Conservation (phyloP, 2,888 invertebrate genomes). For the Xestoiulus laeticollis region DNA sequence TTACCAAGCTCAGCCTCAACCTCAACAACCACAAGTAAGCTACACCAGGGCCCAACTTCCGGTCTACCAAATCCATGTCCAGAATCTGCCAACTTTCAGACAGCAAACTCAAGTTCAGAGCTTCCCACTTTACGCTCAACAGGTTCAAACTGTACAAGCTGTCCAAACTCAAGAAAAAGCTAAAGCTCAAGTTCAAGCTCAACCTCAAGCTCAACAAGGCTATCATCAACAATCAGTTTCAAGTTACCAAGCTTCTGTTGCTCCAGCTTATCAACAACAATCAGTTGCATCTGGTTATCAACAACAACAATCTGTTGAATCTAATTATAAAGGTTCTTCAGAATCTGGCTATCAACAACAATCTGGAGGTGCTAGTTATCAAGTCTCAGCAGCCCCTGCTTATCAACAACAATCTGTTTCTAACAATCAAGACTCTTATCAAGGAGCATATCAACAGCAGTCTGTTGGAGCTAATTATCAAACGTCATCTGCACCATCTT, state of each 20-base stretch:
- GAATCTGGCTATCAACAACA: slow-evolving; percentile 45
- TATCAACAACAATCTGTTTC: slow-evolving; percentile 20
- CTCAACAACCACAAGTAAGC: slow-evolving; percentile 6
- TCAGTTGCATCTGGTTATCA: not conserved
- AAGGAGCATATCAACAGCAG: slow-evolving; percentile 23
- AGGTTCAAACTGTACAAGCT: not conserved
- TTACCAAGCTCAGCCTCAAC: not conserved
- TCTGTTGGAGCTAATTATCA: not conserved
- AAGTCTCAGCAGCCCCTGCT: slow-evolving; percentile 30
- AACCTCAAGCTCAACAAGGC: not conserved
- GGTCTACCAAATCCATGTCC: slow-evolving; percentile 20
- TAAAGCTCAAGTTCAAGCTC: not conserved
- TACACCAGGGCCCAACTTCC: slow-evolving; percentile 29
- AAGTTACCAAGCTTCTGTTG: not conserved
- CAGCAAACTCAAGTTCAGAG: not conserved
- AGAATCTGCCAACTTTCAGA: slow-evolving; percentile 9
- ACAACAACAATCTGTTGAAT: not conserved
- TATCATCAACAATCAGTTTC: slow-evolving; percentile 13
- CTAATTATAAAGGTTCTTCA: not conserved
- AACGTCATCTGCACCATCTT: not conserved
- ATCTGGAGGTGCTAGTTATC: not conserved
- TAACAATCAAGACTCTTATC: not conserved
- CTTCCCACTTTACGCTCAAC: not conserved
- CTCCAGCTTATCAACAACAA: not conserved
- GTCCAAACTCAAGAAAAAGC: not conserved